Percentiles rank a stretch among this genome's conserved stretches.
Evolutionary conservation across 2,797 vertebrate genomes (phyloP).

Genomic region (Gambusia yucatana): DNA sequence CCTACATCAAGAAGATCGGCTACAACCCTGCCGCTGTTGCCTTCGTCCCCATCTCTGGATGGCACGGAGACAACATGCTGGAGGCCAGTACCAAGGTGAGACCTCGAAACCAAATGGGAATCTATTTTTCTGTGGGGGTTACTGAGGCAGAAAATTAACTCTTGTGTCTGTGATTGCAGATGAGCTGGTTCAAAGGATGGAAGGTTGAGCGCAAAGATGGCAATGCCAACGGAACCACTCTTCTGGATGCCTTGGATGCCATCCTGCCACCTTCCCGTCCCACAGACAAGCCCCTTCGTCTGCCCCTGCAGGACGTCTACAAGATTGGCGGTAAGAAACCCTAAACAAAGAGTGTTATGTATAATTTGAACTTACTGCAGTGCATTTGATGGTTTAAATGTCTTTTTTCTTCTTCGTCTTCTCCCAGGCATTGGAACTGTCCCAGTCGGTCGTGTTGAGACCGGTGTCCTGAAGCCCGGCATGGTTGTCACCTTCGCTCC

Average conservation of each 20-base stretch:
- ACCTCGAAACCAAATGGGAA: too few relatives aligned
- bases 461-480: slow-evolving; percentile 81
- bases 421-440: slow-evolving; percentile 83
- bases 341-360: neutral
- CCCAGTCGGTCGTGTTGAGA: slow-evolving; percentile 84
- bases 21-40: slow-evolving; percentile 83
- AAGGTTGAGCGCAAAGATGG: slow-evolving; percentile 92
- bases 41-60: slow-evolving; percentile 85
- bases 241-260: slow-evolving; percentile 92
- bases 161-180: slow-evolving; percentile 71
- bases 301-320: slow-evolving; percentile 96
- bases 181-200: slow-evolving; percentile 97
- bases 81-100: slow-evolving; percentile 79
- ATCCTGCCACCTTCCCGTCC: slow-evolving; percentile 92
- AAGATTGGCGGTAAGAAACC: slow-evolving; percentile 89
- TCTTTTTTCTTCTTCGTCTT: neutral
- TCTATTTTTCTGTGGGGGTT: neutral
- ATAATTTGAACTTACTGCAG: neutral
- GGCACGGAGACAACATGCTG: slow-evolving; percentile 89
- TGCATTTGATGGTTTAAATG: neutral
- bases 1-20: slow-evolving; percentile 88
- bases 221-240: slow-evolving; percentile 85
- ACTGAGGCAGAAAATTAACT: neutral
- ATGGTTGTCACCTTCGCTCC: slow-evolving; percentile 85
- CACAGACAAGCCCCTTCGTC: slow-evolving; percentile 92